A percentile compares a stretch with the other conserved stretches of the same genome.
phyloP scores from a whole-genome alignment of 1,140 invertebrate genomes.

The Zaprionus camerounensis region DNA sequence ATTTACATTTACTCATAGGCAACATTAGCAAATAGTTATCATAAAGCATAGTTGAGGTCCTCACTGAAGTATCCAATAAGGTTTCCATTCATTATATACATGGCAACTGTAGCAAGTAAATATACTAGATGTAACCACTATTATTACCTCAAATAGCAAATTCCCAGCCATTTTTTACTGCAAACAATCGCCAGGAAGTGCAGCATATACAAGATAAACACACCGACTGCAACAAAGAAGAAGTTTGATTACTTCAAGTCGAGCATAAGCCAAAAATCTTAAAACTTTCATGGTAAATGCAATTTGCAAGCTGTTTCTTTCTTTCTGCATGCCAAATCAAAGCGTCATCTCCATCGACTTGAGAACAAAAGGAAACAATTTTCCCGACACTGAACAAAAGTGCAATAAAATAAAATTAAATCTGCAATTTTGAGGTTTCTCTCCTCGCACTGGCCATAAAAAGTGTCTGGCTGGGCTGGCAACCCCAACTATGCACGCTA shows the following conservation, averaged over 20 bases:
- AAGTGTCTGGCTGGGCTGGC: slow-evolving; percentile 61
- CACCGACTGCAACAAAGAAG: too few species aligned
- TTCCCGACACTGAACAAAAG: slow-evolving; percentile 50
- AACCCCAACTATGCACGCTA: not conserved
- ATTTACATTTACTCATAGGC: too few species aligned
- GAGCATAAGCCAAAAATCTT: not conserved
- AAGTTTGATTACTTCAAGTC: slow-evolving; percentile 5
- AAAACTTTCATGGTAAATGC: not conserved
- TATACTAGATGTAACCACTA: too few species aligned
- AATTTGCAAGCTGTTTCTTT: slow-evolving; percentile 25
- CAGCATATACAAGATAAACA: too few species aligned
- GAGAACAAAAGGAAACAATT: slow-evolving; percentile 69
- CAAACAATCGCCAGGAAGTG: not conserved
- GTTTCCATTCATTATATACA: too few species aligned
- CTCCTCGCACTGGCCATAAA: slow-evolving; percentile 60
- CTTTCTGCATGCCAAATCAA: slow-evolving; percentile 46
- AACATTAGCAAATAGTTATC: too few species aligned
- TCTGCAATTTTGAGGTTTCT: slow-evolving; percentile 81
- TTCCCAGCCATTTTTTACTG: not conserved
- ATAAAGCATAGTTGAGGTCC: too few species aligned
- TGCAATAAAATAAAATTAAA: slow-evolving; percentile 83
- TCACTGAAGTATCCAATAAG: too few species aligned
- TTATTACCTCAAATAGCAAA: not conserved
- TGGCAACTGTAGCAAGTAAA: not conserved
- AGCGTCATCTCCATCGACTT: not conserved